These are phyloP conservation scores for Zaprionus ghesquierei DNA, from an alignment of 1,140 invertebrate species.

Conservation along the genomic window DNA sequence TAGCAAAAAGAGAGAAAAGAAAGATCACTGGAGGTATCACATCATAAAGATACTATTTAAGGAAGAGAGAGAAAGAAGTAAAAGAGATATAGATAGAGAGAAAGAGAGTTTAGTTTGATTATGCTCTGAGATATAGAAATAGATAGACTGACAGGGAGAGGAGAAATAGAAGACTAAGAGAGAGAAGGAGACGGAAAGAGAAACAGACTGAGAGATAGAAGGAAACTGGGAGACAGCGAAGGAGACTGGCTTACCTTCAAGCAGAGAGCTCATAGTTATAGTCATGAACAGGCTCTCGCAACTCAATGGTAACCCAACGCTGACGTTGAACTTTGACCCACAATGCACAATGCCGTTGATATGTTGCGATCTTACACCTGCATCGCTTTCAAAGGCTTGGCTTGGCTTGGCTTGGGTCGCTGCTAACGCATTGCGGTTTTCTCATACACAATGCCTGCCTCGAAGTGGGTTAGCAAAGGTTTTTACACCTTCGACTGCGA, in stretches of 20 bases:
- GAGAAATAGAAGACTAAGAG: not conserved
- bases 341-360: conserved; percentile 10
- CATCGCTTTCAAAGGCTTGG: conserved; percentile 28
- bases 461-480: conserved; percentile 44
- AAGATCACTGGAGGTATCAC: no score
- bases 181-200: not conserved
- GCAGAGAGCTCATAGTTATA: no score
- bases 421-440: not conserved
- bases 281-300: not conserved
- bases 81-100: not conserved
- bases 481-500: conserved; percentile 44
- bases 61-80: not conserved
- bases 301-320: not conserved
- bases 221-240: not conserved
- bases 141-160: not conserved
- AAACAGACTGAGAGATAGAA: not conserved
- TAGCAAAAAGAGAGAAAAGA: not conserved
- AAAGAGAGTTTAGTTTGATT: not conserved
- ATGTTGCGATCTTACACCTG: conserved; percentile 33
- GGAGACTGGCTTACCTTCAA: not conserved
- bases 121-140: not conserved
- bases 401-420: not conserved
- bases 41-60: not conserved
- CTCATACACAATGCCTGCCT: not conserved
- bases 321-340: conserved; percentile 18